phyloP scores from a whole-genome alignment of 2,888 invertebrate genomes.

The Tupiocoris notatus region DNA sequence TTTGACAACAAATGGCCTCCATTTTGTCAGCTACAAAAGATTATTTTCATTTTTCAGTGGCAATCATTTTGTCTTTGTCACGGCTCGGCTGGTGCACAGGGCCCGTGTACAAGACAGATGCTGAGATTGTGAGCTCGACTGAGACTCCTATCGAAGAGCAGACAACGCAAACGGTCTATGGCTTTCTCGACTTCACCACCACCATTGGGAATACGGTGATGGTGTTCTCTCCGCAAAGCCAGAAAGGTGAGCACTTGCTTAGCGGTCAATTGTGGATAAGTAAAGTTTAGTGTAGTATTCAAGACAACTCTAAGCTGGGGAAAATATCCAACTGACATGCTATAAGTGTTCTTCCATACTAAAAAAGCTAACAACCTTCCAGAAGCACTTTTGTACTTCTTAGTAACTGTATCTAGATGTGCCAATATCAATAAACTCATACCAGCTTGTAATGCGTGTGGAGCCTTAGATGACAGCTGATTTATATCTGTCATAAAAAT shows the following conservation, averaged over 20 bases:
- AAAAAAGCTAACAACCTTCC: too few species aligned
- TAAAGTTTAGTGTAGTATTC: too few species aligned
- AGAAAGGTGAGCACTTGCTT: conserved; percentile 69
- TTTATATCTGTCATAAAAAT: too few species aligned
- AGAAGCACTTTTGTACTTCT: too few species aligned
- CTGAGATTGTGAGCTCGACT: neutral
- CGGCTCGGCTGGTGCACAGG: conserved; percentile 7
- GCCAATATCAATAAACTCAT: too few species aligned
- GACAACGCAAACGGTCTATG: conserved; percentile 87
- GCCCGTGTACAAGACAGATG: conserved; percentile 30
- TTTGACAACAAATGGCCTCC: neutral
- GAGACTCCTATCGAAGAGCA: conserved; percentile 38
- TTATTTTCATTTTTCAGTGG: conserved; percentile 15
- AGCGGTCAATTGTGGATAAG: too few species aligned
- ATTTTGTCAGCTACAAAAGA: neutral
- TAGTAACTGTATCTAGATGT: too few species aligned
- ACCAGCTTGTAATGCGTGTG: too few species aligned
- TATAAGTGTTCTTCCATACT: too few species aligned
- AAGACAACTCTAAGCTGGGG: too few species aligned
- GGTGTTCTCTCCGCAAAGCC: conserved; percentile 89
- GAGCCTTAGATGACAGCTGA: too few species aligned
- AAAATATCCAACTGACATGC: too few species aligned
- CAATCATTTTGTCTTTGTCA: conserved; percentile 3
- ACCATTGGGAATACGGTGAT: conserved; percentile 92
- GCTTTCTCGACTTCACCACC: conserved; percentile 90